Evolutionary conservation across 2,888 invertebrate genomes (phyloP), one percentile per base, ranked within the genome.

Genomic region (Tyria jacobaeae): DNA sequence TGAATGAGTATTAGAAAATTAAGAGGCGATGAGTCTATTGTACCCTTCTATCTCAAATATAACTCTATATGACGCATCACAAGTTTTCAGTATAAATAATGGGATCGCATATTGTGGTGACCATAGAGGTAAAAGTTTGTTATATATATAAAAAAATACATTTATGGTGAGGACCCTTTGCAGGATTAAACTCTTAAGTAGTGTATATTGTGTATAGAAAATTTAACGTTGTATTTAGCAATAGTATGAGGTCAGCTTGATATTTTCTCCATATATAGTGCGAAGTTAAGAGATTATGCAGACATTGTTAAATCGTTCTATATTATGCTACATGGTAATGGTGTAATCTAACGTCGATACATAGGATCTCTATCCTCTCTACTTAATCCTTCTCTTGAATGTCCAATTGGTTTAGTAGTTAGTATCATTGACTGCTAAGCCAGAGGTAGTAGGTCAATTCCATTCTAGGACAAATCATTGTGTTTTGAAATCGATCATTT

Each of bases 111-210:
- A 73, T 80, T 81, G 81, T 82, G 65, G 69, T 64, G 65, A 44
- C 17, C 10, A 44, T 44, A 21, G 21, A 44, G 41, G 21, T 44
- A 44, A 21, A 44, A 44, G 21, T 21, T 21, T 44, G 21, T 44
- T 34, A 10, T 34, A 17, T 41, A 17, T 41, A 17, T 39, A 39
- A n/a, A 44, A 17, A 1, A 17, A 17, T 17, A 44, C 41, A 10
- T 17, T 17, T 68, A 74, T 79, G 78, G 80, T 82, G 65, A 70
- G 66, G 64, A 68, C 57, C 64, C 64, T 66, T 57, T 57, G 58
- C 62, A 66, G 75, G 78, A 75, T 78, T 76, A 75, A 71, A 77
- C 70, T 82, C 65, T 62, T 80, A 84, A 78, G 76, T 78, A 77
- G 73, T 60, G 27, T 57, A 48, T 55, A 62, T 71, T 77, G 64